Base-by-base conservation (phyloP, 2,113 vertebrate species). In the Oncorhynchus nerka region DNA sequence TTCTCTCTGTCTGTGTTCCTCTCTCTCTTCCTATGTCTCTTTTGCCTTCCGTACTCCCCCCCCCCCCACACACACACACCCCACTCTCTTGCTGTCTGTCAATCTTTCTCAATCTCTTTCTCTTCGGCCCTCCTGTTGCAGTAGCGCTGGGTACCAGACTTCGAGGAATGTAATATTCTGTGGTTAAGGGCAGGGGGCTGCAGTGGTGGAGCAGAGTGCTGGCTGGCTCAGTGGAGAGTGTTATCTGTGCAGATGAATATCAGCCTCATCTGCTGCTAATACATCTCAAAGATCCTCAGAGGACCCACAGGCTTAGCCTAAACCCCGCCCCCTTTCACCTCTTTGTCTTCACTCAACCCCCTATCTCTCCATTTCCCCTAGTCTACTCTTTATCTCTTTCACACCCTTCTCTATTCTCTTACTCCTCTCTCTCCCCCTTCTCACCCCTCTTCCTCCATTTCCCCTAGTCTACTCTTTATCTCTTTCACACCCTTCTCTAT, bases 191-290 rank as follows among this genome's bases (percentile, higher is more conserved):
- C 88, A 85, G 83, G 69, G 55, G 15, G 26, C 51, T 70, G 65
- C 61, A 55, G 4, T 16, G n/a, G 19, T 24, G 20, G 5, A 24
- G 6, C 22, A 24, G 61, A n/a, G 6, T 39, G 0, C 64, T 81
- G 83, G 79, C 76, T 82, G 84, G 62, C 81, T 86, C 51, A 75
- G 80, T 55, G 15, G 74, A 87, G 85, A 64, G 76, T 88, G 9
- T 87, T 75, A 83, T 32, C 87, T 88, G 49, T 55, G 75, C 86
- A 91, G 87, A 91, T 90, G 85, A 73, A 81, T 87, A 90, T 89
- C 86, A 84, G 77, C 78, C 77, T 89, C 89, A 90, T 91, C 90
- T 88, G 80, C 61, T 82, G 75, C 79, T 85, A 85, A 88, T 90
- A 91, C 89, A 92, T 88, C 89, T 88, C 68, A 79, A 28, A 77